Base-by-base conservation (phyloP, 2,797 vertebrate genomes). In the Sebastes ruberrimus region DNA sequence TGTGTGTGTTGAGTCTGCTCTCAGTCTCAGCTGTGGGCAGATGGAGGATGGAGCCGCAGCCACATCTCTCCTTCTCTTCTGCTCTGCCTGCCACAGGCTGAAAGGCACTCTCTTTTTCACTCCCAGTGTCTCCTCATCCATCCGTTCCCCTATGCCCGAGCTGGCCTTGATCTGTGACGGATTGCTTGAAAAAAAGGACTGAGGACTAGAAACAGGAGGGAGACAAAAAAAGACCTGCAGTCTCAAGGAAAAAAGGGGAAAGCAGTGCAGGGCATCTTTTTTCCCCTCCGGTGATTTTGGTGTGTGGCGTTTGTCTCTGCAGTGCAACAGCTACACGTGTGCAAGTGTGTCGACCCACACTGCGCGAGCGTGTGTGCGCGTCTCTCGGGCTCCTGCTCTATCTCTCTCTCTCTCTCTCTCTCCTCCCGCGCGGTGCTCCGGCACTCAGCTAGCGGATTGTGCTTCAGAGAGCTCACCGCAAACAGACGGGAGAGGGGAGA, bases 21-120 rank as follows among this genome's bases (percentile, higher is more conserved):
- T 96, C 96, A 97, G 96, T 97, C 97, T 96, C 93, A 96, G 96
- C 97, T 97, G 96, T 97, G 97, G 96, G 97, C 97, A 96, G 96
- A 96, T 96, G 96, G 96, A 97, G 96, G 96, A 97, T 97, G 96
- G 96, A 97, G 97, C 95, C 92, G 84, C 91, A 89, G 88, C 87
- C 88, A 94, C 92, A 87, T 95, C 96, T 96, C 95, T 96, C 94
- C 95, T 95, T 95, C 94, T 95, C 96, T 96, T 96, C 95, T 95
- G 94, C 94, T 94, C 94, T 95, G 96, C 95, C 92, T 91, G 96
- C 95, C 87, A 96, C 95, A 96, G 96, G 97, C 97, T 98, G 96
- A 97, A 96, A 96, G 96, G 96, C 96, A 93, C 95, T 96, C 95
- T 92, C 75, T 87, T 84, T 81, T 81, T 76, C 80, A 22, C 74